Evolutionary conservation across 2,888 invertebrate genomes (phyloP).

Genomic region (Drosophila rellima): DNA sequence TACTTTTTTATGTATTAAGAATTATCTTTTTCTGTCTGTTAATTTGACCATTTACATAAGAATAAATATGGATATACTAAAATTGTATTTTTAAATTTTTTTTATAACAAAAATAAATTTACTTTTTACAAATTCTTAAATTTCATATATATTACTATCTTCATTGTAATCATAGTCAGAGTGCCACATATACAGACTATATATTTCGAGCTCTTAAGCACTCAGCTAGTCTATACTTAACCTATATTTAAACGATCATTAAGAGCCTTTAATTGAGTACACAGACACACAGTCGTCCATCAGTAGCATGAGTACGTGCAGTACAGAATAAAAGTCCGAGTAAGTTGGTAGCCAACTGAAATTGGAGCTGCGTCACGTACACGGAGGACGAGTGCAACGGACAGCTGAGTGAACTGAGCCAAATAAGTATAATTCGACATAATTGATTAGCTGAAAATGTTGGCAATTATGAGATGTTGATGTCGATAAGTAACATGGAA

Average conservation of each 20-base stretch:
- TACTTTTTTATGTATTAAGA: too few species aligned
- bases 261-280: constrained; percentile 43
- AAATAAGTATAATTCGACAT: constrained; percentile 62
- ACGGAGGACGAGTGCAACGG: constrained; percentile 12
- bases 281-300: constrained; percentile 22
- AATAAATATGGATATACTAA: too few species aligned
- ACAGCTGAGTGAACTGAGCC: constrained; percentile 19
- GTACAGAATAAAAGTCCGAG: neutral
- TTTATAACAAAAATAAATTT: too few species aligned
- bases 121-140: neutral
- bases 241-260: constrained; percentile 39
- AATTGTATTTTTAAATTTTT: too few species aligned
- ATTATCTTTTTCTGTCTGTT: too few species aligned
- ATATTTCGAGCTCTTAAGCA: neutral
- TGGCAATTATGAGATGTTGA: constrained; percentile 50
- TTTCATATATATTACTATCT: neutral
- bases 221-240: constrained; percentile 10
- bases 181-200: neutral
- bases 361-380: constrained; percentile 40
- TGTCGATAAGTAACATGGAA: constrained; percentile 53
- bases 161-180: neutral
- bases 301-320: neutral
- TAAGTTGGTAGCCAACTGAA: constrained; percentile 30
- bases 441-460: constrained; percentile 66
- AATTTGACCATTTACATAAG: too few species aligned